Conservation (phyloP, 2,797 vertebrate genomes). For the Sebastes kiyomatsui region DNA sequence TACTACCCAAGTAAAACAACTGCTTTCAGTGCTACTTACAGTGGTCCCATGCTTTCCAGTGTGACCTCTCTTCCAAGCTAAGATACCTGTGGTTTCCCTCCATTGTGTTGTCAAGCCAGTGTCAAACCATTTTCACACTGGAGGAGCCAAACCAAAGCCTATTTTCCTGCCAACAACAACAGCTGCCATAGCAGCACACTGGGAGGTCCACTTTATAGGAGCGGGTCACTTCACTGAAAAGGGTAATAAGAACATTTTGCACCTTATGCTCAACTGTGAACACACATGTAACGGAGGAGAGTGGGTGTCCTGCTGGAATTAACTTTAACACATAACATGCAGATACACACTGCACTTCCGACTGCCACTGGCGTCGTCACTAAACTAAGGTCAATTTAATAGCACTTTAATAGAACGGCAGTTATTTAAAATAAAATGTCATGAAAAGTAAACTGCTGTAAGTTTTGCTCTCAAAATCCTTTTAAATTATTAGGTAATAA, state of each 20-base stretch:
- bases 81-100: constrained; percentile 59
- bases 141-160: constrained; percentile 62
- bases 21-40: background rate
- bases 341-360: background rate
- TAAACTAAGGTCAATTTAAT: background rate
- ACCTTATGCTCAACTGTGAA: constrained; percentile 28
- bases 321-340: background rate
- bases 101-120: constrained; percentile 53
- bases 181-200: constrained; percentile 65
- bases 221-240: constrained; percentile 53
- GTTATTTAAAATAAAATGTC: background rate
- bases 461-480: background rate
- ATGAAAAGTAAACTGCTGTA: background rate
- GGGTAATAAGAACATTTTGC: constrained; percentile 61
- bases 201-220: constrained; percentile 63
- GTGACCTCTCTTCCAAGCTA: constrained; percentile 32
- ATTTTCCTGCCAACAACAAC: constrained; percentile 62
- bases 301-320: background rate
- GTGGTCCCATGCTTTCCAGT: constrained; percentile 8
- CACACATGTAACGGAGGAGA: background rate
- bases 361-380: background rate
- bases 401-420: background rate
- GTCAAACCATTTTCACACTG: constrained; percentile 62
- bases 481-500: background rate
- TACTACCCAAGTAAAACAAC: constrained; percentile 16